Base-by-base conservation (phyloP, 2,888 invertebrate genomes). In the Leptinotarsa peninsularis region DNA sequence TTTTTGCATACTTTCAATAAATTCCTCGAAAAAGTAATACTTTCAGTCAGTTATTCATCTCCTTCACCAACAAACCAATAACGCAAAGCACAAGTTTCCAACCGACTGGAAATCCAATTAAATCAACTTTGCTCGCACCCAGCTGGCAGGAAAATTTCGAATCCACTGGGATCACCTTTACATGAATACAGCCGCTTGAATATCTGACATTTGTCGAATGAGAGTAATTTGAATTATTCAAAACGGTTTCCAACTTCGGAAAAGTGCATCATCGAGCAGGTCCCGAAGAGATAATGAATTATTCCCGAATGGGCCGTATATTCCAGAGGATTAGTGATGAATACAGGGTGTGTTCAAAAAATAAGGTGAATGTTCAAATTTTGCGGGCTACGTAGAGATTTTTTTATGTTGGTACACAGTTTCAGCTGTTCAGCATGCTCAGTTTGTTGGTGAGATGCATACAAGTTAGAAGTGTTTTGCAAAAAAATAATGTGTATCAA, bases 141-240 rank as follows among this genome's bases (percentile, higher is more conserved):
- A 60, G 27, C 13, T 60, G 18, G 60, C 21, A 15, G 23, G 15
- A 60, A 21, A 43, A 43, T 43, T 43, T 13, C 43, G 43, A 43
- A 10, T 43, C 43, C 43, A 43, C 43, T 10, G 13, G 43, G 43
- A 43, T 27, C 54, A 18, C 18, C 18, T 54, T 54, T 54, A 54
- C 18, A 68, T 21, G 49, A 54, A 68, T 68, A 54, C n/a, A n/a
- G 52, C 68, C n/a, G 27, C 68, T 68, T 54, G 54, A 33, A 54
- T 54, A 68, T 68, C 43, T 68, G 68, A 54, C 68, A 68, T 27
- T 60, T 27, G 27, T 27, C 60, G 60, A 60, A 60, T 60, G 60
- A 15, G 27, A 27, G 13, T 52, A 49, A 15, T 68, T 54, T 54
- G 27, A 68, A 68, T 68, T 68, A 56, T 68, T 68, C 68, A 68